A percentile compares a stretch with the other conserved stretches of the same genome.
These are phyloP conservation scores for Anguilla rostrata DNA, from an alignment of 2,113 vertebrate species.

Conservation along the genomic window DNA sequence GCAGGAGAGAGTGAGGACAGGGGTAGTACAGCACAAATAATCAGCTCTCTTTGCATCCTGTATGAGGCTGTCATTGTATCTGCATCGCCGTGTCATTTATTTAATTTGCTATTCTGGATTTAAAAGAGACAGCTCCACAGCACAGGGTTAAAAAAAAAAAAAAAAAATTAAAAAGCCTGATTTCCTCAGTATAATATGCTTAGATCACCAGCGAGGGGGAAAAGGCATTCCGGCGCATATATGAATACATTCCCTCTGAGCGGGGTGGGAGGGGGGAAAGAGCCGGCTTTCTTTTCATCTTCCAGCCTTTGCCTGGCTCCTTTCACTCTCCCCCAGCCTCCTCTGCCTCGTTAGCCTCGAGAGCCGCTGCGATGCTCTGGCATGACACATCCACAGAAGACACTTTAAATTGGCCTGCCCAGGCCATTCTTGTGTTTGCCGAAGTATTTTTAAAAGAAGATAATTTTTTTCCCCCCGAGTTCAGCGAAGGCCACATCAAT, in stretches of 20 bases:
- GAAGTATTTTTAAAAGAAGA: not conserved
- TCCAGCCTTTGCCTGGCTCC: conserved; percentile 23
- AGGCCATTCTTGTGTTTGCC: no score
- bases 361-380: not conserved
- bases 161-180: conserved; percentile 8
- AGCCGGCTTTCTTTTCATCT: conserved; percentile 1
- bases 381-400: not conserved
- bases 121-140: conserved; percentile 37
- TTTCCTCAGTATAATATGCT: conserved; percentile 38
- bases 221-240: conserved; percentile 53
- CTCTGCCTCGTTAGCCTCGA: not conserved
- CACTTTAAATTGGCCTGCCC: not conserved
- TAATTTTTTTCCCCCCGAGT: not conserved
- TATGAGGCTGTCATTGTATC: not conserved
- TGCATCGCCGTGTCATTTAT: not conserved
- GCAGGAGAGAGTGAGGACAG: not conserved
- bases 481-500: not conserved
- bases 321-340: conserved; percentile 17
- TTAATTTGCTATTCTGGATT: conserved; percentile 26
- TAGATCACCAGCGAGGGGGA: conserved; percentile 44
- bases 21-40: not conserved
- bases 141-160: conserved; percentile 27
- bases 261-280: no score
- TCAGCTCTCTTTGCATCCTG: not conserved
- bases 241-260: conserved; percentile 46